Conservation (phyloP, 64 coral and sea anemone genomes). For the Orbicella faveolata region DNA sequence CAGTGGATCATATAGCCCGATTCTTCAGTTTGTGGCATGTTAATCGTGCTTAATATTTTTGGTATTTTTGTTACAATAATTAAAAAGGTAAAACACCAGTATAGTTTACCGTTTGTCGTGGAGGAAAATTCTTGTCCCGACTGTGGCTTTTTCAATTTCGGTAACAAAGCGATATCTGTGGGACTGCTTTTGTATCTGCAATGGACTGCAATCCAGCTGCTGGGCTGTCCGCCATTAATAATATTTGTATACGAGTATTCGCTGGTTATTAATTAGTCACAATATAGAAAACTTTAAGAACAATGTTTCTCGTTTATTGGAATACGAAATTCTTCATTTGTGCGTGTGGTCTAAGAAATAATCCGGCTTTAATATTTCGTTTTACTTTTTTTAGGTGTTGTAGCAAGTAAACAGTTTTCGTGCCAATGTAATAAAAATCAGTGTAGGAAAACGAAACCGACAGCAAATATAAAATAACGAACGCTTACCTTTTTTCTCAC, state of each 20-base stretch:
- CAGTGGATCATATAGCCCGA: background rate
- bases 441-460: background rate
- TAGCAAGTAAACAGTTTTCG: background rate
- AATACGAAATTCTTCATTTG: background rate
- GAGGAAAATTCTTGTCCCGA: background rate
- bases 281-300: background rate
- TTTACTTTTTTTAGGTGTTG: background rate
- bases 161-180: background rate
- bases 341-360: background rate
- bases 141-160: conserved; percentile 7
- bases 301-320: background rate
- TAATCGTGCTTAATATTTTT: background rate
- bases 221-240: background rate
- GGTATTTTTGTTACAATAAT: background rate
- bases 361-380: too few species aligned
- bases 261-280: conserved; percentile 3
- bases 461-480: background rate
- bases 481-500: background rate
- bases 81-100: background rate
- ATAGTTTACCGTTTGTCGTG: background rate
- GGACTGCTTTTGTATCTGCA: background rate
- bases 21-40: too few species aligned
- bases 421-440: background rate
- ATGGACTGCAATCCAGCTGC: background rate
- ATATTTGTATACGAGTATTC: background rate